Base-by-base conservation (phyloP, 64 coral and sea anemone species). In the Dendrophyllia cribrosa region DNA sequence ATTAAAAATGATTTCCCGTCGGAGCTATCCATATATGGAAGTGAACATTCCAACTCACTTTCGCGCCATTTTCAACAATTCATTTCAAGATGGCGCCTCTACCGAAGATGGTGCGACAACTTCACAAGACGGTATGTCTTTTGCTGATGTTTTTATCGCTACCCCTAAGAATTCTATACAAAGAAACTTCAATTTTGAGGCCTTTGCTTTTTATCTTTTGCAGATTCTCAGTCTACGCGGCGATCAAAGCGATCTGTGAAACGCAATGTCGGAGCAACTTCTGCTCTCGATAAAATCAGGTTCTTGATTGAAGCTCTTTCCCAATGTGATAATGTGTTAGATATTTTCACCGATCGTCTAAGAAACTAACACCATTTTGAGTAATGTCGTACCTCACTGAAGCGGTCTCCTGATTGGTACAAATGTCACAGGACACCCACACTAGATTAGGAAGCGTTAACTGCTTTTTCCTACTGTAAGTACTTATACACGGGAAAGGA, bases 261-360 rank as follows among this genome's bases (percentile, higher is more conserved):
- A 81, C 90, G 82, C 72, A 95, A 60, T 80, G 71, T 52, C 2
- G 79, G 82, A 51, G 88, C 81, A 59, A 83, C 79, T 5, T 63
- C 59, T 20, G 93, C 93, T 44, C 78, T 95, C 61, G 88, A 95
- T 70, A 95, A 91, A 95, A 95, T 95, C 22, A 91, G 88, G 93
- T 95, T 51, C 34, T 72, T n/a, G 45, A 48, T 21, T 8, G 6
- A 50, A 74, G 45, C 45, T 48, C 13, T 15, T 48, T 74, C 12
- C 9, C 0, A 7, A 45, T 72, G 3, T 74, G 45, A 44, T 16
- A 13, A 7, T 74, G 44, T 74, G 12, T 50, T 74, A 19, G 4
- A 17, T 13, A 8, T 53, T 76, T 51, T 76, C 9, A 11, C 43
- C 19, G 74, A 53, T 76, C 71, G 49, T 47, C 17, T 11, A 75